Base-by-base conservation (phyloP, 2,888 invertebrate genomes). In the Hybos culiciformis region DNA sequence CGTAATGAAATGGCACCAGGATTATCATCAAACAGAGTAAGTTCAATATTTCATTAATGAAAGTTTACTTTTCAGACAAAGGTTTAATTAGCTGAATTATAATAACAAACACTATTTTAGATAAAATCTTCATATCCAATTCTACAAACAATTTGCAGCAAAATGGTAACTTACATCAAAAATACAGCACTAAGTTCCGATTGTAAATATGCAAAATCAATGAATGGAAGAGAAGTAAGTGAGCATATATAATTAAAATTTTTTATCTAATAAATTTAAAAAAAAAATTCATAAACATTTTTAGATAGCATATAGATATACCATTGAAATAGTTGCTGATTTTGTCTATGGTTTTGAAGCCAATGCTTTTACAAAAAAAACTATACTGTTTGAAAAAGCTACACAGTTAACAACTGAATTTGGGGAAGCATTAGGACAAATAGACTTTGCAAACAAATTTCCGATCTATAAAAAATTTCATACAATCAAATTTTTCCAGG, bases 121-220 rank as follows among this genome's bases (percentile, higher is more conserved):
- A 50, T 62, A 12, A 74, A 72, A 50, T 56, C 66, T 0, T 68
- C 72, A 51, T 71, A 69, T 46, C 63, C 68, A 0, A 57, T 71
- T 4, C 63, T 74, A 5, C 54, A 58, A 14, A 60, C 66, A 17
- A 68, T 70, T 7, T 61, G 67, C 9, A 50, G 60, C 5, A 58
- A 60, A 34, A 54, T 75, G 48, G 58, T 61, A 2, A 52, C 58
- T 1, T 69, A 66, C 49, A 48, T 74, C 2, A 56, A 61, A 1
- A 54, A 59, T 17, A 55, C n/a, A 11, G 50, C 57, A 0, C 54
- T 50, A 24, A 51, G 48, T 39, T 41, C 54, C 41, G 53, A 49
- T 29, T 57, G n/a, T n/a, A n/a, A n/a, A n/a, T n/a, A 67, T 33
- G 48, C 69, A 8, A 61, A 71, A 48, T 61, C 60, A 2, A 68